Evolutionary conservation across 2,888 invertebrate species (phyloP), one percentile per base, ranked within the genome.

Genomic region (Perizoma flavofasciatum): DNA sequence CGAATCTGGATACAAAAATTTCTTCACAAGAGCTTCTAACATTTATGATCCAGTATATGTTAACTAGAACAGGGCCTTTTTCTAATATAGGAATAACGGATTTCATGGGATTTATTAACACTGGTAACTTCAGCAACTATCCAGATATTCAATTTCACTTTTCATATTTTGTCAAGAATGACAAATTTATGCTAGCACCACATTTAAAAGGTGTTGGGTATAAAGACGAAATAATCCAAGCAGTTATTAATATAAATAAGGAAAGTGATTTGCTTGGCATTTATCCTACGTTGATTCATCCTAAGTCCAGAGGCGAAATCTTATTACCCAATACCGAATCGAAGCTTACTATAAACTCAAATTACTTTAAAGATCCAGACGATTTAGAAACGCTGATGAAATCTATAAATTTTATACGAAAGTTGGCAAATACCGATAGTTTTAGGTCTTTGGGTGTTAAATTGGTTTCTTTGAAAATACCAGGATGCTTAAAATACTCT

Each of bases 251-350:
- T 51, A 59, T 81, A n/a, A 88, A 85, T 68, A 62, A 71, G 54
- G 50, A 79, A 40, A 69, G 75, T 44, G 82, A 80, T 60, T 61
- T 92, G 5, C 52, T 94, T 0, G 75, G 83, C 3, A 70, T 89
- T 32, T 85, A 82, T 35, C 83, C 89, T 0, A 78, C 86, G 0
- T 69, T 93, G 33, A 58, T 92, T 6, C 84, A 86, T 66, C 93
- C 93, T 0, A 89, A 92, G 77, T 93, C 94, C 0, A 87, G 85
- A 47, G 95, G 95, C n/a, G 77, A 77, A 59, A 74, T 96, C 4
- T 82, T 86, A 58, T 78, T 96, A 9, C 78, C 41, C 6, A 44
- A 61, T 40, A 40, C 54, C 0, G 39, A 53, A 49, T 55, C 54
- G 7, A 43, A 49, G 35, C 67, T 59, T 7, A 39, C 58, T 8